A percentile compares a stretch with the other conserved stretches of the same genome.
These are phyloP conservation scores for Antitype chi DNA, from an alignment of 2,888 invertebrate genomes.

Conservation along the genomic window DNA sequence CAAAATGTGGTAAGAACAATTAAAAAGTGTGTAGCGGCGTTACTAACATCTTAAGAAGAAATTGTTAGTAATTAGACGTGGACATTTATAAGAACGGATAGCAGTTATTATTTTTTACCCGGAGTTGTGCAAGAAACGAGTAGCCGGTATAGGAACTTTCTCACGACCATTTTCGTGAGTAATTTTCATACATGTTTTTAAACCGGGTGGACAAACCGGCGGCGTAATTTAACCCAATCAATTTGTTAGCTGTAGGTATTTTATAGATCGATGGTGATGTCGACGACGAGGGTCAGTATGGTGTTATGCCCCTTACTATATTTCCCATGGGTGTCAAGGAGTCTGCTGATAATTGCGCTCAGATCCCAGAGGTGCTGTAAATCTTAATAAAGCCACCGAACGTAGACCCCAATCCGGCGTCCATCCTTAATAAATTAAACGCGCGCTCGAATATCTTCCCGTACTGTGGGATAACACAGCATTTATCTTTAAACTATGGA, in stretches of 20 bases:
- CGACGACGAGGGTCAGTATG: constrained; percentile 71
- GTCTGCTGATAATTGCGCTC: constrained; percentile 81
- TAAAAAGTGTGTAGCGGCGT: constrained; percentile 45
- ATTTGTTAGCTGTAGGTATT: constrained; percentile 67
- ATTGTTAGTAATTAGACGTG: constrained; percentile 66
- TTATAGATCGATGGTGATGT: constrained; percentile 61
- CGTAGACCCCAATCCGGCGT: constrained; percentile 72
- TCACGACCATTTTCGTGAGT: constrained; percentile 58
- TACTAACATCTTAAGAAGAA: constrained; percentile 54
- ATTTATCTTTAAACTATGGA: constrained; percentile 61
- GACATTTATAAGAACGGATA: constrained; percentile 67
- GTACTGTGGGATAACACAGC: constrained; percentile 59
- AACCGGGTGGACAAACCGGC: constrained; percentile 24
- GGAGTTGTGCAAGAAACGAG: constrained; percentile 43
- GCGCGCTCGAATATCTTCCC: constrained; percentile 63
- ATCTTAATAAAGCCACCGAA: constrained; percentile 84
- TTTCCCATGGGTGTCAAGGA: constrained; percentile 80
- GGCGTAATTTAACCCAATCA: constrained; percentile 40
- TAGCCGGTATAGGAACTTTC: constrained; percentile 49
- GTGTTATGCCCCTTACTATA: constrained; percentile 77
- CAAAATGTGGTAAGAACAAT: constrained; percentile 30
- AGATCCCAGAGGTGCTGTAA: constrained; percentile 81
- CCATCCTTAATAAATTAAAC: constrained; percentile 77
- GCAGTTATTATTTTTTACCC: constrained; percentile 68
- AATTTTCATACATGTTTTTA: constrained; percentile 30